Percentiles rank a stretch among this genome's conserved stretches.
Evolutionary conservation across 2,797 vertebrate species (phyloP).

Genomic region (Acanthurus tractus): DNA sequence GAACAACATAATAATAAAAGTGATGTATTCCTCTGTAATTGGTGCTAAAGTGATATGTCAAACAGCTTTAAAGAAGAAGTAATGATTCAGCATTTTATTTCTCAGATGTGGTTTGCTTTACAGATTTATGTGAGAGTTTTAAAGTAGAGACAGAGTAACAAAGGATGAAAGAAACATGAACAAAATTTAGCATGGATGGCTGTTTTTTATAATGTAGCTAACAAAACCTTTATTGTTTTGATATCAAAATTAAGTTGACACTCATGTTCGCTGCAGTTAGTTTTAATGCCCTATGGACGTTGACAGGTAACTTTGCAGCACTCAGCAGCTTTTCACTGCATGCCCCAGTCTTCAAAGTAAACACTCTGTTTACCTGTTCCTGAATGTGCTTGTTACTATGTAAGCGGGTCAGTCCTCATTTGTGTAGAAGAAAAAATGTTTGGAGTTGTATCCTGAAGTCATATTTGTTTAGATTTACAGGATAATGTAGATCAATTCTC

Average conservation of each 20-base stretch:
- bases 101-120: background rate
- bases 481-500: constrained; percentile 15
- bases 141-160: background rate
- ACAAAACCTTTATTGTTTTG: constrained; percentile 40
- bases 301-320: constrained; percentile 50
- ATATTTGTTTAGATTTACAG: constrained; percentile 26
- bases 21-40: too few relatives aligned
- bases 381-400: constrained; percentile 53
- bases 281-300: constrained; percentile 47
- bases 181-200: background rate
- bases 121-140: background rate
- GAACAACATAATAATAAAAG: too few relatives aligned
- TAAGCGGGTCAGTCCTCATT: constrained; percentile 67
- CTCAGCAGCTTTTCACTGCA: constrained; percentile 39
- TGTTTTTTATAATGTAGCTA: constrained; percentile 6
- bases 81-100: constrained; percentile 8
- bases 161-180: background rate
- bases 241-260: constrained; percentile 51
- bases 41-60: too few relatives aligned
- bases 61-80: background rate
- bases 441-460: constrained; percentile 24
- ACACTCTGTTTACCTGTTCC: constrained; percentile 62
- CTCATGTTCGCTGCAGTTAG: constrained; percentile 23
- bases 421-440: constrained; percentile 38
- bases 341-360: constrained; percentile 53